phyloP scores from a whole-genome alignment of 2,797 vertebrate species.

The Hylomyscus alleni region DNA sequence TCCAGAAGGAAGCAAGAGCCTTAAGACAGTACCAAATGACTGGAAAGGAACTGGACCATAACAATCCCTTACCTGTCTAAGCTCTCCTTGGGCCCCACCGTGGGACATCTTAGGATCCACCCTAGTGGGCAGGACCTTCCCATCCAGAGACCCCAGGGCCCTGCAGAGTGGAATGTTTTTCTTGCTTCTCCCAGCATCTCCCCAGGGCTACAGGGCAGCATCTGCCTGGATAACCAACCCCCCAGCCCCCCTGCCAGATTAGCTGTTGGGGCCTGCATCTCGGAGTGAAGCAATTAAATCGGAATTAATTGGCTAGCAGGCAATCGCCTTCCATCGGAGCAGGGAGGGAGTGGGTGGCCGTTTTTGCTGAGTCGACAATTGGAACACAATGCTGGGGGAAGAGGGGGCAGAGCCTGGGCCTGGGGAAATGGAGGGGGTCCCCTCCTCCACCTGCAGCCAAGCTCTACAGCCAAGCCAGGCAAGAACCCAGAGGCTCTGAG shows the following conservation, averaged over 20 bases:
- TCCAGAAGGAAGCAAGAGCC: not conserved
- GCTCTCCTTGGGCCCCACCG: not conserved
- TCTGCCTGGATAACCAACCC: not conserved
- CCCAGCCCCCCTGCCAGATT: constrained; percentile 11
- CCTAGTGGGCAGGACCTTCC: not conserved
- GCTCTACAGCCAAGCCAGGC: not conserved
- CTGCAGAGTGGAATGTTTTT: not conserved
- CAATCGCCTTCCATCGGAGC: constrained; percentile 44
- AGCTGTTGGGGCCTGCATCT: constrained; percentile 63
- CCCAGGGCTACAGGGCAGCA: not conserved
- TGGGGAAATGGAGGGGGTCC: not conserved
- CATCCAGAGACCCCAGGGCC: not conserved
- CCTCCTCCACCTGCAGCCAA: not conserved
- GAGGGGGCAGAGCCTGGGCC: not conserved
- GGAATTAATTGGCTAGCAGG: constrained; percentile 79
- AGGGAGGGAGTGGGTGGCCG: not conserved
- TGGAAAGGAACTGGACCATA: not conserved
- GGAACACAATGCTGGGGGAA: not conserved
- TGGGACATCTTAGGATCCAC: not conserved
- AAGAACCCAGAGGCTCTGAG: not conserved
- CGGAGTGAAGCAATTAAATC: constrained; percentile 83
- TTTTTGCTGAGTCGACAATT: constrained; percentile 81
- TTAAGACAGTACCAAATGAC: not conserved
- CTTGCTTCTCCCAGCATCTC: constrained; percentile 42
- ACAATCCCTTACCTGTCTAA: not conserved